Evolutionary conservation across 2,113 vertebrate genomes (phyloP), one percentile per base, ranked within the genome.

Genomic region (Uria lomvia): DNA sequence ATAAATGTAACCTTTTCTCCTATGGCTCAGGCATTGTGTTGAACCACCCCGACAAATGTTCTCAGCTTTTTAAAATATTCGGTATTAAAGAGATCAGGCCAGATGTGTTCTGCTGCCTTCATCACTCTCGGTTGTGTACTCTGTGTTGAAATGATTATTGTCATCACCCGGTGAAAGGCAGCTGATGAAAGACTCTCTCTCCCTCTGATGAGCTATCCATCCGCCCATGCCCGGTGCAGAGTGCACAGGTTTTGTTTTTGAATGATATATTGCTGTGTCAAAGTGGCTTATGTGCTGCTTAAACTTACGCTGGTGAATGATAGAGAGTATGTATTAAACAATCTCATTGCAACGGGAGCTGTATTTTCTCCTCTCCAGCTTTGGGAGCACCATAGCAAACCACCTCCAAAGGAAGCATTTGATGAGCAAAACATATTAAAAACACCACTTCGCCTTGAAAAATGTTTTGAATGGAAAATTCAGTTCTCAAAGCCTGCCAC

Each of bases 221-320:
- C 91, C 55, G 68, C 92, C 86, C 72, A 32, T 72, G 95, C 75
- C 97, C 60, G 5, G 59, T 68, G 82, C 77, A 75, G 88, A 97
- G 88, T 12, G 79, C 70, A 92, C 43, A 42, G 91, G 90, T 97
- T 96, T 97, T 96, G 94, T 93, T 97, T 97, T 93, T 88, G 83
- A 96, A 90, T 97, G 79, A 81, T 95, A 26, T 92, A 96, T 96
- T 88, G 95, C 88, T 36, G 83, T 93, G 94, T 95, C 92, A 92
- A 74, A 96, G 91, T 79, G 91, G 92, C 95, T 95, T 96, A 96
- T 95, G 94, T 94, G 94, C 96, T 96, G 92, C 83, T 96, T 95
- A 94, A 97, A 88, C 90, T 68, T 56, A 45, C 1, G 29, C 59
- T 93, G 82, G 79, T 80, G 93, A 97, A 66, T 94, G 94, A 97